Conservation (phyloP, 2,888 invertebrate species). For the Callosobruchus maculatus region DNA sequence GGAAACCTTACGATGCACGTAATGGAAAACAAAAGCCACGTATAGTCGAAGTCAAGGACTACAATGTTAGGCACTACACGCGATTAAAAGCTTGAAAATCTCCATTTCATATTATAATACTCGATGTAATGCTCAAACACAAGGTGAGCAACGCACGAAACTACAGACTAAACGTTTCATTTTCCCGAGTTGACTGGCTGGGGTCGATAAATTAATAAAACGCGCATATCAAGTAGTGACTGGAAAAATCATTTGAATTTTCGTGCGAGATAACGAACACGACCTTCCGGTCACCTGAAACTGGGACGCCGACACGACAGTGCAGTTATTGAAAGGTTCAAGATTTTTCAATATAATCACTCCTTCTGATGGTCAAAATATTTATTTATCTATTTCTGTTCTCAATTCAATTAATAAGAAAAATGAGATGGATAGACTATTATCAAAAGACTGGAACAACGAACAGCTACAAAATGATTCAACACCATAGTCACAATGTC, state of each 20-base stretch:
- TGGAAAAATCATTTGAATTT: slow-evolving; percentile 1
- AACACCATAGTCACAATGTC: no score
- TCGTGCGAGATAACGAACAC: neutral
- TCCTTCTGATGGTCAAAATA: no score
- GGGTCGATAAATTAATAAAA: slow-evolving; percentile 1
- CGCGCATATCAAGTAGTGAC: neutral
- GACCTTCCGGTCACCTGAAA: neutral
- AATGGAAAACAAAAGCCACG: neutral
- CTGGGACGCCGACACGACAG: neutral
- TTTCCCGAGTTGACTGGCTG: neutral
- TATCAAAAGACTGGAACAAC: no score
- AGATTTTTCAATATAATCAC: no score
- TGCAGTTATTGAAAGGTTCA: neutral
- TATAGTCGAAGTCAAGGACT: no score
- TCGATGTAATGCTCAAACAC: neutral
- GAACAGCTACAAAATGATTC: no score
- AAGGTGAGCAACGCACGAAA: neutral
- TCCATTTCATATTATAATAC: neutral
- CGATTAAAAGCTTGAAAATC: neutral
- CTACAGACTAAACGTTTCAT: neutral
- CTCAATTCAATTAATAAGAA: no score
- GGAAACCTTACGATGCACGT: neutral
- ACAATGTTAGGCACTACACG: neutral
- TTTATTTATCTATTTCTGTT: no score
- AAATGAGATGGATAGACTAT: no score